Base-by-base conservation (phyloP, 2,797 vertebrate species). In the Anguilla megastoma region DNA sequence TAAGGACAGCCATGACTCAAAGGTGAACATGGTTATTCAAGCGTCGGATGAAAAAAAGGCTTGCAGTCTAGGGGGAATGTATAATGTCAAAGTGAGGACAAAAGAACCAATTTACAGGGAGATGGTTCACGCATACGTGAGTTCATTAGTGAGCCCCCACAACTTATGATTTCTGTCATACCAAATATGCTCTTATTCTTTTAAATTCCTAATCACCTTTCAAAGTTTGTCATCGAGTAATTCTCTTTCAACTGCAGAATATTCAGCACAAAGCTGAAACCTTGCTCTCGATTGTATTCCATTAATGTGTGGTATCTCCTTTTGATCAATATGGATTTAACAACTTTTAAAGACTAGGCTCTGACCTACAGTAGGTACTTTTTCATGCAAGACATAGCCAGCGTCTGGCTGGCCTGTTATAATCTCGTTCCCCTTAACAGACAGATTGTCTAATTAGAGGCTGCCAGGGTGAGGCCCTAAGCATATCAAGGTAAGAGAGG, bases 361-460 rank as follows among this genome's bases (percentile, higher is more conserved):
- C 84, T 90, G 88, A 90, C 90, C 87, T 90, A 88, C 86, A 45
- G 41, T 45, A 45, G 41, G 52, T 60, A 66, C 83, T 60, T 76
- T 87, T 89, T 89, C 80, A 66, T 87, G 80, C 85, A 89, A 90
- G 30, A 41, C 48, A 54, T 85, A 41, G 89, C 88, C 84, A 89
- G 60, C 86, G 27, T 36, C 24, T 36, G 30, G 66, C 89, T 86
- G 76, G 86, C 85, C 85, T 87, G 85, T 80, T 89, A 88, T 88
- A 85, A 89, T 88, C 88, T 88, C 52, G 33, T 85, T 76, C 82
- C 76, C 63, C 86, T 88, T 89, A 86, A 89, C 89, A 88, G 86
- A 89, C 86, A 90, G 91, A 90, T 87, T 60, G 84, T 89, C 89
- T 90, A 90, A 93, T 92, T 90, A 91, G 89, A 91, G 86, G 84